Base-by-base conservation (phyloP, 1,140 invertebrate species). In the Pseudomyrmex gracilis region DNA sequence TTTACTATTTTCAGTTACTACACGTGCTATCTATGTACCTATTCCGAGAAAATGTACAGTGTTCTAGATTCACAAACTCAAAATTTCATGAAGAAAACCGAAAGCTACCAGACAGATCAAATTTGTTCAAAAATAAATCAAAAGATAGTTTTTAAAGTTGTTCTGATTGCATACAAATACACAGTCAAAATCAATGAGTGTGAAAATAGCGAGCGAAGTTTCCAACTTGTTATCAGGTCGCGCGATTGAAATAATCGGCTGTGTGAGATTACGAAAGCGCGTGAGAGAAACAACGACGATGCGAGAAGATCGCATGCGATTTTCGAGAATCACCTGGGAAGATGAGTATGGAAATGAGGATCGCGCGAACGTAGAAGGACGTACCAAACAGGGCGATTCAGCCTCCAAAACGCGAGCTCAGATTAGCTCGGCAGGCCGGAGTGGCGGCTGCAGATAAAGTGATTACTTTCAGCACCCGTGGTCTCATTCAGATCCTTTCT, bases 401-500 rank as follows among this genome's bases (percentile, higher is more conserved):
- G 53, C 60, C 77, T 34, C 70, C 77, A 73, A 86, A 89, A 86
- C 87, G 80, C 58, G 84, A 80, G 58, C 53, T 34, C 68, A 89
- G 87, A 88, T 89, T 89, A 89, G 86, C 87, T 5, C 71, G 34
- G 76, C 82, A 55, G 51, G 45, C 51, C 24, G 53, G 90, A 90
- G 78, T 90, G 90, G 90, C 78, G 78, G 83, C 73, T 87, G 70
- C 87, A 90, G 90, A 90, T 90, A 90, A 90, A 90, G 90, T 89
- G 89, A 90, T 90, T 90, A 90, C 90, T 90, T 90, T 90, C 87
- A 84, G 57, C 85, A 71, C 47, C 71, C 86, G 73, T 76, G 85
- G 85, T 90, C 85, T 90, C 90, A 90, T 90, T 90, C 87, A 78
- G 87, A 85, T 90, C 89, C 87, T 90, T 90, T 90, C 88, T 90